Percentiles rank a stretch among this genome's conserved stretches.
Conservation (phyloP, 2,113 vertebrate species). For the Oceanodroma tethys region DNA sequence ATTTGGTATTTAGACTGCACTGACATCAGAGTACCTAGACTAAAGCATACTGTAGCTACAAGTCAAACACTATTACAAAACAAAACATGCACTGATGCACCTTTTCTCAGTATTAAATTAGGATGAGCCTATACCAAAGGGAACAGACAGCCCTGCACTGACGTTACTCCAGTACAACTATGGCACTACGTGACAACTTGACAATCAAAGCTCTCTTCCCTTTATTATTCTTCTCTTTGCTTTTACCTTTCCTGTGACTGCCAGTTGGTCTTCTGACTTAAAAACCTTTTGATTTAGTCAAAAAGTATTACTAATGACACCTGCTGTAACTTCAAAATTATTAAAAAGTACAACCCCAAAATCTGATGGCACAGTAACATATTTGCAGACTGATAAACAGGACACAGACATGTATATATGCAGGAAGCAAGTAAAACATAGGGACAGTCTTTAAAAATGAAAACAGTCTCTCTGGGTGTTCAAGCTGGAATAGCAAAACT, state of each 20-base stretch:
- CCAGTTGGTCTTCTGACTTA: neutral
- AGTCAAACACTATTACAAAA: neutral
- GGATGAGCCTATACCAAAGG: neutral
- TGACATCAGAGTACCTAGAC: neutral
- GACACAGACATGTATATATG: neutral
- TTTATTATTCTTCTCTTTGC: neutral
- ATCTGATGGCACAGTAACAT: neutral
- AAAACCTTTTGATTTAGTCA: neutral
- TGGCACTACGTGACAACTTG: neutral
- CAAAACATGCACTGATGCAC: neutral
- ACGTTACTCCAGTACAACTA: neutral
- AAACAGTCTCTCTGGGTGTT: neutral
- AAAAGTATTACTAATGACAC: neutral
- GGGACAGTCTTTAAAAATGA: neutral
- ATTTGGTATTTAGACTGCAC: neutral
- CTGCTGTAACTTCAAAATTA: neutral
- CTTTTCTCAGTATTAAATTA: neutral
- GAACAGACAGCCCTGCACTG: neutral
- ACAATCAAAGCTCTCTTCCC: neutral
- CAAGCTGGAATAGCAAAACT: neutral
- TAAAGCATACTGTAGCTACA: neutral
- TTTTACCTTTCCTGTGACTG: neutral
- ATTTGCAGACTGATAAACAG: neutral
- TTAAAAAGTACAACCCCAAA: neutral
- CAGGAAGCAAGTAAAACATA: neutral